Conservation (phyloP, 2,888 invertebrate genomes). For the Agrenia bidenticulata region DNA sequence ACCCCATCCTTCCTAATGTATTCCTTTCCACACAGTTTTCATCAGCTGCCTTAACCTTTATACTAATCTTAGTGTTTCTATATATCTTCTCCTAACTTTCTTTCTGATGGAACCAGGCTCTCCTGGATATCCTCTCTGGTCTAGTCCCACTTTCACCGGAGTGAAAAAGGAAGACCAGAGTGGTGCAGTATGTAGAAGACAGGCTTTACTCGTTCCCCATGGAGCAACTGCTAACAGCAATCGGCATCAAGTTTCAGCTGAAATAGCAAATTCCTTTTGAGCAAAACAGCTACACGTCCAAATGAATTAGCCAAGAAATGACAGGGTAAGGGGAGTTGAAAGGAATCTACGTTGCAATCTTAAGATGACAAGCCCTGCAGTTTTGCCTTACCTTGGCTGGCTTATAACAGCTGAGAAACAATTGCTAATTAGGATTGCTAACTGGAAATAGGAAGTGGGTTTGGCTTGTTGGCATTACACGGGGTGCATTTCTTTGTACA, state of each 20-base stretch:
- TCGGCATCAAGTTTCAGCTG: constrained; percentile 4
- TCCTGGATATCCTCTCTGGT: neutral
- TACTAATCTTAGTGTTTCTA: neutral
- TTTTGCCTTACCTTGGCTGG: neutral
- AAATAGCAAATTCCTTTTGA: constrained; percentile 3
- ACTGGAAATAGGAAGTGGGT: too few relatives aligned
- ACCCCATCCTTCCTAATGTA: constrained; percentile 28
- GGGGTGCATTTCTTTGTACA: too few relatives aligned
- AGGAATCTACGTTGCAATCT: too few relatives aligned
- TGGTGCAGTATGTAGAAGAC: too few relatives aligned
- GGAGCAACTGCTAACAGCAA: constrained; percentile 5
- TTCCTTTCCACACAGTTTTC: constrained; percentile 15
- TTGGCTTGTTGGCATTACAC: too few relatives aligned
- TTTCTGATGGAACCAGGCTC: neutral
- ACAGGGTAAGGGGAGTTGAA: too few relatives aligned
- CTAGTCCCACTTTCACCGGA: neutral
- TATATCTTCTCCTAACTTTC: neutral
- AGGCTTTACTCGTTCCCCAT: neutral
- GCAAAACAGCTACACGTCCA: neutral
- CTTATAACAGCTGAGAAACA: too few relatives aligned
- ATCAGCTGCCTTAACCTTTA: constrained; percentile 17
- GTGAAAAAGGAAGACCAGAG: too few relatives aligned
- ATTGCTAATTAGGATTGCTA: too few relatives aligned
- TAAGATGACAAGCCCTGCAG: neutral
- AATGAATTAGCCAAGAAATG: neutral